Conservation (phyloP, 2,888 invertebrate genomes). For the Ferrisia virgata region DNA sequence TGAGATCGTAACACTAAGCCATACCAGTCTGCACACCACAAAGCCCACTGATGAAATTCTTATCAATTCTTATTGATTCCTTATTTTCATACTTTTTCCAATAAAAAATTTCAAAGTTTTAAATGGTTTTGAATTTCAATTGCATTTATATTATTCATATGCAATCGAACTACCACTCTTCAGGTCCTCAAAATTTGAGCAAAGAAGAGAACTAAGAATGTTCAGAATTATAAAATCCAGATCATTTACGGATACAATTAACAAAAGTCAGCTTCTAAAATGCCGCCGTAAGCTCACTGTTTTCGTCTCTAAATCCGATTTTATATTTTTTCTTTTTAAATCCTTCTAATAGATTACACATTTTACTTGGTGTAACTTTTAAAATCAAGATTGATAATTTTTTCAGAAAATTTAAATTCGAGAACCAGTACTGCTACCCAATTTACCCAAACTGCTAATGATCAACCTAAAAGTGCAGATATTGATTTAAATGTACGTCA, state of each 20-base stretch:
- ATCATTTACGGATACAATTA: not conserved
- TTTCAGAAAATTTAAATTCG: not conserved
- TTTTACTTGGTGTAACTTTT: not conserved
- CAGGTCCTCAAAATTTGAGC: not conserved
- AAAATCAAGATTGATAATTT: not conserved
- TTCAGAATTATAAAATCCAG: not conserved
- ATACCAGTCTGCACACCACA: no score
- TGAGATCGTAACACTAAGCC: no score
- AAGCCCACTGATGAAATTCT: no score
- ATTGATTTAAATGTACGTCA: slow-evolving; percentile 60
- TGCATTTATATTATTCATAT: no score
- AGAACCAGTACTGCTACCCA: not conserved
- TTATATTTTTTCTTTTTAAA: not conserved
- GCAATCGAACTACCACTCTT: not conserved
- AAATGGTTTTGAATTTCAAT: no score
- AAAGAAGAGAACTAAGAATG: not conserved
- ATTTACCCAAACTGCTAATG: not conserved
- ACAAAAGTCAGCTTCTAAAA: not conserved
- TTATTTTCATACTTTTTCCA: no score
- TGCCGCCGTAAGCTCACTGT: not conserved
- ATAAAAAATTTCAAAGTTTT: no score
- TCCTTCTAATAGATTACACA: not conserved
- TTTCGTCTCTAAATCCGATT: not conserved
- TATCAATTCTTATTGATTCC: no score
- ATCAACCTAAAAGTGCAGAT: slow-evolving; percentile 39